Percentiles rank a stretch among this genome's conserved stretches.
phyloP scores from a whole-genome alignment of 1,140 invertebrate species.

The Lamellibrachia luymesi region DNA sequence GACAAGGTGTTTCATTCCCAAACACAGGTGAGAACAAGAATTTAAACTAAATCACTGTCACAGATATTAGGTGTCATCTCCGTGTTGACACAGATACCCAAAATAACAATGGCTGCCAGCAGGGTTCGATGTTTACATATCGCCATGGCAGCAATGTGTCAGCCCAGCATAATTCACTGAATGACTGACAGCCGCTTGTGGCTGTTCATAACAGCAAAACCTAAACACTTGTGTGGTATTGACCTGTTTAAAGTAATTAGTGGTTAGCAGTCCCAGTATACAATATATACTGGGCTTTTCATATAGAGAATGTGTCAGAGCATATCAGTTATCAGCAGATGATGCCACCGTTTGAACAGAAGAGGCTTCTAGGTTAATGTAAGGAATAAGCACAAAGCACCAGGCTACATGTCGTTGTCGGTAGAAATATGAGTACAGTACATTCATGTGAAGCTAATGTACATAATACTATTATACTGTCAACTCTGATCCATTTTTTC shows the following conservation, averaged over 20 bases:
- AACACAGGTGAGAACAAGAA: background rate
- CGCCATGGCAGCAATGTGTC: background rate
- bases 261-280: background rate
- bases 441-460: background rate
- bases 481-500: background rate
- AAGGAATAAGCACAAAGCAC: background rate
- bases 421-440: background rate
- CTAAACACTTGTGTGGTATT: background rate
- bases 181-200: background rate
- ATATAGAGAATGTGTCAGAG: background rate
- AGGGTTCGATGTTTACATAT: background rate
- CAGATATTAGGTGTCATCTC: background rate
- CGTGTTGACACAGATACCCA: background rate
- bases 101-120: background rate
- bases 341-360: background rate
- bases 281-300: background rate
- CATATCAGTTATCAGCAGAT: background rate
- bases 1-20: background rate
- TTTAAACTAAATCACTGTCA: background rate
- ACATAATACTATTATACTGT: background rate
- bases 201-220: background rate
- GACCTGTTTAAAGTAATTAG: background rate
- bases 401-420: background rate
- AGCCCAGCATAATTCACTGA: background rate
- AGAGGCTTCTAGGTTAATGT: background rate